Evolutionary conservation across 2,113 vertebrate genomes (phyloP), one percentile per base, ranked within the genome.

Genomic region (Podarcis cretensis): DNA sequence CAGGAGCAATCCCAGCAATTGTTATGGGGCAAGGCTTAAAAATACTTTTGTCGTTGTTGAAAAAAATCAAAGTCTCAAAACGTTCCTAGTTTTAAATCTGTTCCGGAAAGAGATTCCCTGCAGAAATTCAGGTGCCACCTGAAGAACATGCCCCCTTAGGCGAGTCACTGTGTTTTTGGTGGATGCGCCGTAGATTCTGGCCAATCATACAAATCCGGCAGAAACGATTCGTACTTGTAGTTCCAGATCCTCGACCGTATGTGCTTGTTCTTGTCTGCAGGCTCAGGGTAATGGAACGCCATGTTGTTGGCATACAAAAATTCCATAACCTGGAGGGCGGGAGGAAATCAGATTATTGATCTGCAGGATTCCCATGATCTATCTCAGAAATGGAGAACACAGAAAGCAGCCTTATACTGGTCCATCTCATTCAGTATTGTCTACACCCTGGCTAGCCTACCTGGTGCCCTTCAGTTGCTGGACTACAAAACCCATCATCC

Each of bases 261-360:
- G 80, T 98, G 98, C 0, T 87, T 69, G 30, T 95, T 95, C 96
- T 99, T 99, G 95, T 99, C 98, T 69, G 96, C 10, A 0, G 99
- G 99, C 90, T 99, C 99, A 2, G 99, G 99, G 95, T 99, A 99
- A 65, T 97, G 98, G 95, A 99, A 99, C 0, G 99, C 99, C 98
- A 99, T 99, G 86, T 98, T 98, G 85, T 98, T 98, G 76, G 97
- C 96, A 13, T 99, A 99, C 32, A 99, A 95, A 87, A 97, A 99
- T 90, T 99, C 97, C 96, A 98, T 94, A 89, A 99, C 98, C 99
- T 99, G 93, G 0, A 95, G 37, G 37, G 94, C 43, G 48, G 37
- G 48, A 13, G 48, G 6, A 21, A 77, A 90, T 57, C 75, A 87
- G 80, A 91, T 71, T 65, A 90, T 5, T 86, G 1, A 1, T 35